Evolutionary conservation across 2,888 invertebrate genomes (phyloP).

Genomic region (Tricholauxania praeusta): DNA sequence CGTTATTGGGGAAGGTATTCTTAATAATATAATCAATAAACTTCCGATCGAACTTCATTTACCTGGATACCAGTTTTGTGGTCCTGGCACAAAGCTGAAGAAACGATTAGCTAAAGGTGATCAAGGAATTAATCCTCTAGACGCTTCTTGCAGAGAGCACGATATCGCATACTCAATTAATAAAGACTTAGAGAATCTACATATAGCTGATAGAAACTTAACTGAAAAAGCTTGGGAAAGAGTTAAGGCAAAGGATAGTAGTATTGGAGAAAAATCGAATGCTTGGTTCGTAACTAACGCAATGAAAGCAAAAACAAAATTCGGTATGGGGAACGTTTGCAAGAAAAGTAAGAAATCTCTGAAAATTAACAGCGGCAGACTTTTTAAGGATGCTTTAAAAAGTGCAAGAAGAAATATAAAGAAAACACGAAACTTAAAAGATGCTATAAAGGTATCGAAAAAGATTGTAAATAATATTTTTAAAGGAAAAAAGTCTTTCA

Average conservation of each 20-base stretch:
- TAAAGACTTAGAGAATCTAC: too few relatives aligned
- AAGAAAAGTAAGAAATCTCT: constrained; percentile 16
- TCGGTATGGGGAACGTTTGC: constrained; percentile 41
- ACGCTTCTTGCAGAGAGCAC: too few relatives aligned
- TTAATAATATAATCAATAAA: too few relatives aligned
- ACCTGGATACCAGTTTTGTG: too few relatives aligned
- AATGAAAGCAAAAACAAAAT: constrained; percentile 44
- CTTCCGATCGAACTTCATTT: too few relatives aligned
- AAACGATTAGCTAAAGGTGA: too few relatives aligned
- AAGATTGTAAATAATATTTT: not conserved
- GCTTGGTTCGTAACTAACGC: constrained; percentile 37
- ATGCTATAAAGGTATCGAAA: constrained; percentile 7
- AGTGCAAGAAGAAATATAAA: constrained; percentile 35
- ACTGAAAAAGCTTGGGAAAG: constrained; percentile 39
- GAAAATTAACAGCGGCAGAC: constrained; percentile 17
- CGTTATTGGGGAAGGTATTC: too few relatives aligned
- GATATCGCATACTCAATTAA: too few relatives aligned
- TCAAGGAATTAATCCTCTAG: too few relatives aligned
- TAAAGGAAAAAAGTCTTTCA: constrained; percentile 20
- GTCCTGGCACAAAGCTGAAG: too few relatives aligned
- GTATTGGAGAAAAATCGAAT: constrained; percentile 35
- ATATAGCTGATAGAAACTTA: constrained; percentile 31
- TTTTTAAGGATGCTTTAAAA: constrained; percentile 32
- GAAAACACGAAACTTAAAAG: constrained; percentile 31
- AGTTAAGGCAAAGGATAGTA: constrained; percentile 35